Conservation (phyloP, 1,140 invertebrate genomes). For the Hylaeus anthracinus region DNA sequence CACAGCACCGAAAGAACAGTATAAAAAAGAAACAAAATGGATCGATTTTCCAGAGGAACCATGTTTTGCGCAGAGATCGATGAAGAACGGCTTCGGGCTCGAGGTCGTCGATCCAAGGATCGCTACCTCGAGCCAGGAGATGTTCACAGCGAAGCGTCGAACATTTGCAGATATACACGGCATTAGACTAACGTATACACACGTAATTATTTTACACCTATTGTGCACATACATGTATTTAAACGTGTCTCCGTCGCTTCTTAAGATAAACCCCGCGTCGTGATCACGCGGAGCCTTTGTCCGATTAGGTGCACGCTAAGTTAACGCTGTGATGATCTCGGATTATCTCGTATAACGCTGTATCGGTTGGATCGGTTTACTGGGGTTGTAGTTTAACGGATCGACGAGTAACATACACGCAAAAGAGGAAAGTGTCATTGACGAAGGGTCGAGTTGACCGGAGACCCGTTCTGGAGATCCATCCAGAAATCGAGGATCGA, state of each 20-base stretch:
- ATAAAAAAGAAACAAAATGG: background rate
- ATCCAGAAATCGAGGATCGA: background rate
- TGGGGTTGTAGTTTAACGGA: constrained; percentile 13
- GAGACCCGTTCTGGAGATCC: background rate
- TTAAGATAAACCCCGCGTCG: background rate
- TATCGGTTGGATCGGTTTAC: constrained; percentile 25
- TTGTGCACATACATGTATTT: constrained; percentile 64
- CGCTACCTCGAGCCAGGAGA: background rate
- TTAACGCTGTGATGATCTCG: constrained; percentile 4
- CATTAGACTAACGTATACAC: constrained; percentile 62
- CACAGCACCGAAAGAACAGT: constrained; percentile 28
- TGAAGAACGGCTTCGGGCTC: background rate
- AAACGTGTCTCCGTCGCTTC: constrained; percentile 28
- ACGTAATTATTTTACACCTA: constrained; percentile 57
- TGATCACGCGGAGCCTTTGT: background rate
- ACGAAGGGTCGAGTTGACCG: background rate
- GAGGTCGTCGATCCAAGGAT: background rate
- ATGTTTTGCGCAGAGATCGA: constrained; percentile 27
- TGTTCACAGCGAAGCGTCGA: constrained; percentile 23
- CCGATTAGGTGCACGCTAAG: constrained; percentile 15
- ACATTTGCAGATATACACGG: constrained; percentile 62
- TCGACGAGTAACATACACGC: constrained; percentile 21
- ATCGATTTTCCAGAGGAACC: constrained; percentile 18
- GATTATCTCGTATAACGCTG: constrained; percentile 2
- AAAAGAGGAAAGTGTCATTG: constrained; percentile 17